These are phyloP conservation scores for Pungitius pungitius DNA, from an alignment of 2,113 vertebrate species.

Conservation along the genomic window DNA sequence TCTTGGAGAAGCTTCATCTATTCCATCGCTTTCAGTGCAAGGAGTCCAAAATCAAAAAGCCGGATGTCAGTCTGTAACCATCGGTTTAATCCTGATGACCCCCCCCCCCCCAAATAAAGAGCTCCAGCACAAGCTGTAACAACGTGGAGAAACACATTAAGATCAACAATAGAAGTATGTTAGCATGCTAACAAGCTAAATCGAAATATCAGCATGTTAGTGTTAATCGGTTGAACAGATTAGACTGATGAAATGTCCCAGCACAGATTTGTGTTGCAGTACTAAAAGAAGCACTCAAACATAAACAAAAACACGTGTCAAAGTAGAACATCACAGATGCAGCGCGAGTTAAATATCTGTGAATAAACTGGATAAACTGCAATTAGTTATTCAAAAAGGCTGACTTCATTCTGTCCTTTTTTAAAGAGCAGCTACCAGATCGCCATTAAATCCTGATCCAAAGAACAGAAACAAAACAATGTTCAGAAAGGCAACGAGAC, in stretches of 20 bases:
- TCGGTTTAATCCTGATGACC: background rate
- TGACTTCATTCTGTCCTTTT: background rate
- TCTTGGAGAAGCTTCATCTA: background rate
- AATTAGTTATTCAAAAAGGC: background rate
- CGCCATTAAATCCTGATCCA: background rate
- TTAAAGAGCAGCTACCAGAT: slow-evolving; percentile 2
- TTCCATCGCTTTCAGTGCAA: background rate
- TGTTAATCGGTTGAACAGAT: background rate
- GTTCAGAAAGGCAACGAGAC: background rate
- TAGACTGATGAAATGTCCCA: background rate
- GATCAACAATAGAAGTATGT: background rate
- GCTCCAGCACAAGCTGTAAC: background rate
- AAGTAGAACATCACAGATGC: background rate
- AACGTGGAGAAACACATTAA: background rate
- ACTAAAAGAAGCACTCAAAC: background rate
- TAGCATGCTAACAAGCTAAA: background rate
- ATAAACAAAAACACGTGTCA: background rate
- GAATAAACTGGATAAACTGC: background rate
- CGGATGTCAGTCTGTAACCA: background rate
- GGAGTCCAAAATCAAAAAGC: background rate
- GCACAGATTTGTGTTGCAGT: background rate
- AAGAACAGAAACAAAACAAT: background rate
- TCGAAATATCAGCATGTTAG: background rate
- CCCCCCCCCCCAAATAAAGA: no score
- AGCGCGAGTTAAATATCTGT: background rate